These are phyloP conservation scores for Zalophus californianus DNA, from an alignment of 2,797 vertebrate genomes.

Conservation along the genomic window DNA sequence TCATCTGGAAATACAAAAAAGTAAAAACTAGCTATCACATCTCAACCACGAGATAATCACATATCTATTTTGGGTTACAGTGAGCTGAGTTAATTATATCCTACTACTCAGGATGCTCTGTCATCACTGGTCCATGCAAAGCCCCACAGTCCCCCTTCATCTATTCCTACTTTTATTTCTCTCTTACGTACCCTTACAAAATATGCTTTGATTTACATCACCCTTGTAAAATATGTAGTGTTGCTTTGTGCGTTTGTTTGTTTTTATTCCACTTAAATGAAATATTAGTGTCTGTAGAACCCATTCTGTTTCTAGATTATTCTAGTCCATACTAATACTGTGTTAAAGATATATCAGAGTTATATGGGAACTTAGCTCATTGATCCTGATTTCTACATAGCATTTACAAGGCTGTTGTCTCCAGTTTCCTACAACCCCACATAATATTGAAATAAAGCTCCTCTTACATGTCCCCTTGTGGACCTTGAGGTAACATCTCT, in stretches of 20 bases:
- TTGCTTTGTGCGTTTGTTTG: neutral
- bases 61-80: neutral
- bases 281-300: neutral
- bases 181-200: fast-evolving
- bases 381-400: neutral
- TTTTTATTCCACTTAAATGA: neutral
- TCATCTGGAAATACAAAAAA: constrained; percentile 7
- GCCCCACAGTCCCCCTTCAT: neutral
- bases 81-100: neutral
- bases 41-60: neutral
- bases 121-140: neutral
- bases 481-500: neutral
- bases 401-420: neutral
- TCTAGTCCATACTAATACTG: neutral
- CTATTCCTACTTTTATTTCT: neutral
- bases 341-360: neutral
- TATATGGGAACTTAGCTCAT: neutral
- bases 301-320: constrained; percentile 2
- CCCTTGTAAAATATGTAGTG: neutral
- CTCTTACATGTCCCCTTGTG: neutral
- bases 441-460: neutral
- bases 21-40: neutral
- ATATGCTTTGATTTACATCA: neutral
- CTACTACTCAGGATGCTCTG: neutral
- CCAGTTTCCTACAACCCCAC: neutral